These are phyloP conservation scores for Rugalucina vietnamica DNA, from an alignment of 2,888 invertebrate species.

Conservation along the genomic window DNA sequence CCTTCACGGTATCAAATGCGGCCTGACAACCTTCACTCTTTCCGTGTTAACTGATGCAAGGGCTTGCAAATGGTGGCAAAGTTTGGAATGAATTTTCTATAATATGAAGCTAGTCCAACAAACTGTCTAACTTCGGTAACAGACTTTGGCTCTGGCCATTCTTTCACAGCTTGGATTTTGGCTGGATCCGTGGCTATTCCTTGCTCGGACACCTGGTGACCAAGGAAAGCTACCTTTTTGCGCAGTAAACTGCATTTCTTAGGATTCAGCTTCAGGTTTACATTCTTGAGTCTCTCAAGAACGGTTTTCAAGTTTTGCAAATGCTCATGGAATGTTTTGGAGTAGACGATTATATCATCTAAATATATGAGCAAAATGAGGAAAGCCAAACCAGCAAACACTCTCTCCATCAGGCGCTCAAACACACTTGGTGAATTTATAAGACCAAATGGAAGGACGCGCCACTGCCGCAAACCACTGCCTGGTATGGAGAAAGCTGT, in stretches of 20 bases:
- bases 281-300: neutral
- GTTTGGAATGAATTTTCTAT: neutral
- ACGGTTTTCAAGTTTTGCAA: neutral
- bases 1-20: neutral
- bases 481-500: constrained; percentile 44
- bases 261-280: constrained; percentile 16
- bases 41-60: neutral
- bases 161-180: constrained; percentile 2
- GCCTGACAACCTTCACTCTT: neutral
- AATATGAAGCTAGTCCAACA: neutral
- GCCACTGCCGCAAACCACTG: constrained; percentile 40
- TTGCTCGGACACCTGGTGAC: constrained; percentile 21
- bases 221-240: constrained; percentile 23
- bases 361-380: neutral
- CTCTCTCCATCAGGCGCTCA: constrained; percentile 38
- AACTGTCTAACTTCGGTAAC: neutral
- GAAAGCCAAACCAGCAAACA: constrained; percentile 39
- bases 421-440: constrained; percentile 40
- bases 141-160: neutral
- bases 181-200: constrained; percentile 18
- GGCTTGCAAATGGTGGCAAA: neutral
- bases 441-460: constrained; percentile 49
- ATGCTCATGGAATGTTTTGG: constrained; percentile 20
- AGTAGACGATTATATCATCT: neutral
- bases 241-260: constrained; percentile 16